These are phyloP conservation scores for Smittia aterrima DNA, from an alignment of 2,888 invertebrate genomes.

Conservation along the genomic window DNA sequence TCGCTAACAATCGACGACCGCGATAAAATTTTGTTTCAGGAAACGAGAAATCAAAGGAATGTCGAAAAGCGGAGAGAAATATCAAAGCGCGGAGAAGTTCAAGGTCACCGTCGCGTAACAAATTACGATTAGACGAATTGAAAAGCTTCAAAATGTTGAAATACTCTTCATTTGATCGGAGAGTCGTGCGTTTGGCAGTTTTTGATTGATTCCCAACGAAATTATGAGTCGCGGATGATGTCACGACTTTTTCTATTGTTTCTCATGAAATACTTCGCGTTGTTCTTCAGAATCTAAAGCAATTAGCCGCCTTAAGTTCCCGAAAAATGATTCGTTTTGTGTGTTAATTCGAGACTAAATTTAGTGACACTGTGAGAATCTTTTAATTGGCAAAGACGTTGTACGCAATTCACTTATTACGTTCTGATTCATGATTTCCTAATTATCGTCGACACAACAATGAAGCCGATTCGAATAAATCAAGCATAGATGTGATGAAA, in stretches of 20 bases:
- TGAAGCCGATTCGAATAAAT: not conserved
- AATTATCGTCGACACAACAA: constrained; percentile 31
- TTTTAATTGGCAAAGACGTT: not conserved
- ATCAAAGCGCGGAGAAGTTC: not conserved
- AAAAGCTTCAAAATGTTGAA: not conserved
- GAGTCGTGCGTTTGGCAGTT: constrained; percentile 2
- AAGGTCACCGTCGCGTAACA: not conserved
- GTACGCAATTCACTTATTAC: not conserved
- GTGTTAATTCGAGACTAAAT: not conserved
- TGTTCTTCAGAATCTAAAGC: not conserved
- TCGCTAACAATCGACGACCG: not conserved
- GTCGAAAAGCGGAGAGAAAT: not conserved
- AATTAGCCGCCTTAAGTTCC: constrained; percentile 27
- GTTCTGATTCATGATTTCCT: constrained; percentile 19
- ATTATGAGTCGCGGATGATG: not conserved
- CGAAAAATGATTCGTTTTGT: not conserved
- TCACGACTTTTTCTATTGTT: not conserved
- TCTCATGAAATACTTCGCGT: not conserved
- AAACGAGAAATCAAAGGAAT: not conserved
- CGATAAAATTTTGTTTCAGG: not conserved
- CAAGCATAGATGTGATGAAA: not conserved
- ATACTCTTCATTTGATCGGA: not conserved
- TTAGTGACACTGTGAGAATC: not conserved
- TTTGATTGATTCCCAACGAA: not conserved
- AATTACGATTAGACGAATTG: not conserved